Evolutionary conservation across 2,797 vertebrate genomes (phyloP), one percentile per base, ranked within the genome.

Genomic region (Myioborus melanocephalus): DNA sequence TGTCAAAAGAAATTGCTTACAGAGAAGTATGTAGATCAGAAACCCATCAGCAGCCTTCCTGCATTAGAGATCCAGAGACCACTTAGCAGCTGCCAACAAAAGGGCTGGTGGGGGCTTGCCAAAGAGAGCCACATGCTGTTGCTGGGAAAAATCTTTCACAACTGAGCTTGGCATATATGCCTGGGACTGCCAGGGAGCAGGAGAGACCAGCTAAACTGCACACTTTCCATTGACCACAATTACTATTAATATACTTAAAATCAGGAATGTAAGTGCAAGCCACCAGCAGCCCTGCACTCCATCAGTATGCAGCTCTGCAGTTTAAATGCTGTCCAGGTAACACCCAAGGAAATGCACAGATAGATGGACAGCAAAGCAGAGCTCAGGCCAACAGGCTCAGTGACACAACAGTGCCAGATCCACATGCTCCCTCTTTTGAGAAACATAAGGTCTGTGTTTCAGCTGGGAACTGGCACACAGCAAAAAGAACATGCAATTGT

Each of bases 71-170:
- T 90, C 69, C 91, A 84, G 88, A 94, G 95, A 50, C 88, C 93
- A 63, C 87, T 92, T 71, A 55, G 63, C 70, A 95, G 94, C 82
- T 93, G 79, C 87, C 93, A 93, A 61, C 27, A 85, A 83, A 95
- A 87, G 17, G 14, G 46, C 55, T 64, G 37, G 41, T 87, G 84
- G 53, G 84, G 87, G 22, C 47, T 85, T 92, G 94, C 79, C 89
- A 89, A 82, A 78, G 68, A 57, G 71, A 68, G 65, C 61, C 39
- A 30, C 55, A 21, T 14, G 6, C 35, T 87, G 56, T 41, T 87
- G 56, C 96, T 97, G 95, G 95, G 96, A 94, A 95, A 97, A 83
- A 57, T 94, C 95, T 95, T 91, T 85, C 72, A 85, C 95, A 95
- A 71, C 91, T 94, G 93, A 87, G 17, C 75, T 89, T 96, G 94